Conservation (phyloP, 2,113 vertebrate species). For the Saimiri boliviensis region DNA sequence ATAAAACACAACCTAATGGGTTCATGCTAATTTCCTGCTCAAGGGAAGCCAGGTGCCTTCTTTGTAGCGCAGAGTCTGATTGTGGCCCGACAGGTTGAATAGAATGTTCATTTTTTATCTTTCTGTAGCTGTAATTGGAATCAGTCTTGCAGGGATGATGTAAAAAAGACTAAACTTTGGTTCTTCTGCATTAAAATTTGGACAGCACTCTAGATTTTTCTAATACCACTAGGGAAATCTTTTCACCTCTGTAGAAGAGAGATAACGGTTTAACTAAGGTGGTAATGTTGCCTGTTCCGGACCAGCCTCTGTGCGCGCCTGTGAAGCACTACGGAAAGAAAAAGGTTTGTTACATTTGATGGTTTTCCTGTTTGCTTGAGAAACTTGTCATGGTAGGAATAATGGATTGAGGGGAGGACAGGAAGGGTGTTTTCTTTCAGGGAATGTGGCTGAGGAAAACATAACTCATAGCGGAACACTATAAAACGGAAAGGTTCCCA, state of each 20-base stretch:
- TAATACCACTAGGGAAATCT: not conserved
- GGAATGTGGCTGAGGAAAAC: not conserved
- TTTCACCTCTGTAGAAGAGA: not conserved
- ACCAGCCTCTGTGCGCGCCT: not conserved
- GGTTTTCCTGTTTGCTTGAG: not conserved
- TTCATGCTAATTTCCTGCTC: not conserved
- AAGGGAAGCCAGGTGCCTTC: not conserved
- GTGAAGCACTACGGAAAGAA: not conserved
- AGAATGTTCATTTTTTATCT: not conserved
- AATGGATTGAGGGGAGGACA: not conserved
- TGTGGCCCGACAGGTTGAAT: not conserved
- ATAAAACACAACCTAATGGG: not conserved
- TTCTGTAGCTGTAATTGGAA: not conserved
- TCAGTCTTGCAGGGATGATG: not conserved
- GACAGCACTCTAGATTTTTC: not conserved
- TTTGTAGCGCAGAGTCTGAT: not conserved
- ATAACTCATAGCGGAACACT: not conserved
- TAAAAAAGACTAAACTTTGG: not conserved
- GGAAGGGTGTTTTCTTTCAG: conserved; percentile 22
- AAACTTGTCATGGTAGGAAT: not conserved
- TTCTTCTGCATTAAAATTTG: not conserved
- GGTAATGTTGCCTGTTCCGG: no score
- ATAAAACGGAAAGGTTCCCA: not conserved
- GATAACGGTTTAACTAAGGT: not conserved
- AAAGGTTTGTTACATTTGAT: not conserved